These are phyloP conservation scores for Fratercula arctica DNA, from an alignment of 2,797 vertebrate genomes.

Conservation along the genomic window DNA sequence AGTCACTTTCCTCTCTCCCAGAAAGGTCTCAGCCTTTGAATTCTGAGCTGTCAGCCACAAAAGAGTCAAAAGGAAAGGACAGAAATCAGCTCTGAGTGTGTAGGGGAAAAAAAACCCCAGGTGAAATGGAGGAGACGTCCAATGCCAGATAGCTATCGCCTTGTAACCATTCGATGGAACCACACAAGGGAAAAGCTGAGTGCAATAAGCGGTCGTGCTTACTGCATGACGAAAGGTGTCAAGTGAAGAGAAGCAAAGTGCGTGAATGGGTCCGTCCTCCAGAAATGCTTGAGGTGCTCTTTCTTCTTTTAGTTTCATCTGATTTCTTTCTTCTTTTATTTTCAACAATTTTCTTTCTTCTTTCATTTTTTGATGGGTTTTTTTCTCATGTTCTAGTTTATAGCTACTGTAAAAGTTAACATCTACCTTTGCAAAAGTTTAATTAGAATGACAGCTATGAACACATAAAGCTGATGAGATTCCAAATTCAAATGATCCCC, in stretches of 20 bases:
- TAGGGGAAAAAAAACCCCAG: fast-evolving
- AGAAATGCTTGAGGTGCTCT: background rate
- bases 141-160: background rate
- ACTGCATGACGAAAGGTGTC: background rate
- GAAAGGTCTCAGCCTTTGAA: background rate
- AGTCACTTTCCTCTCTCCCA: background rate
- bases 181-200: background rate
- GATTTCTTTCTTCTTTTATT: background rate
- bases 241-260: background rate
- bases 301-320: background rate
- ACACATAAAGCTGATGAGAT: background rate
- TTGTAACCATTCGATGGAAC: background rate
- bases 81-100: background rate
- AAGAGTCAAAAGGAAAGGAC: background rate
- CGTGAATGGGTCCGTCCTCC: background rate
- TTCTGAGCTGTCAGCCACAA: background rate
- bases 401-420: background rate
- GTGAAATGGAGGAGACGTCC: background rate
- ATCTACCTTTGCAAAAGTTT: background rate
- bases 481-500: background rate
- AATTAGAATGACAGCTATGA: background rate
- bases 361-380: background rate
- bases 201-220: background rate
- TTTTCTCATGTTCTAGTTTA: background rate
- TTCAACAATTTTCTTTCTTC: background rate